These are phyloP conservation scores for Cloeon dipterum DNA, from an alignment of 2,888 invertebrate genomes.

Conservation along the genomic window DNA sequence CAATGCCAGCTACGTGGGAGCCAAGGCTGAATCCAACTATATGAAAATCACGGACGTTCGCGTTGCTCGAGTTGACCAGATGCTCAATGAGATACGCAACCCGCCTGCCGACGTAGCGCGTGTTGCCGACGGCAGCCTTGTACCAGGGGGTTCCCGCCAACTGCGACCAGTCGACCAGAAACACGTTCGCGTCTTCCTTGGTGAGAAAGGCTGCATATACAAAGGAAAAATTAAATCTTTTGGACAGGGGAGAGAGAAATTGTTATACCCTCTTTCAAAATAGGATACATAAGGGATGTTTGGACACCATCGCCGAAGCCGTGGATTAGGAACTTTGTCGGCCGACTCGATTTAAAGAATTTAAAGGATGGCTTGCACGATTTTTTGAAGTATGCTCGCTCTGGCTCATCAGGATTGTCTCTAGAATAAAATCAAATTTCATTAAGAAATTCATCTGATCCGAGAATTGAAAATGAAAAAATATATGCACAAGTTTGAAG, in stretches of 20 bases:
- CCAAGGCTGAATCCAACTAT: constrained; percentile 9
- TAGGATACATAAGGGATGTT: constrained; percentile 12
- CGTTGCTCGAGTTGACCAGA: constrained; percentile 5
- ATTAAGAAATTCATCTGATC: neutral
- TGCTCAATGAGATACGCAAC: constrained; percentile 6
- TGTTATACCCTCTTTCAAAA: constrained; percentile 12
- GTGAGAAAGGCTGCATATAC: constrained; percentile 6
- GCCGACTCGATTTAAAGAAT: constrained; percentile 10
- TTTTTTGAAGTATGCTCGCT: constrained; percentile 10
- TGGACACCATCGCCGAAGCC: constrained; percentile 13
- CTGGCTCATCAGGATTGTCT: constrained; percentile 10
- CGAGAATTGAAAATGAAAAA: neutral
- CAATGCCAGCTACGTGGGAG: constrained; percentile 7
- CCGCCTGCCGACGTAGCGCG: constrained; percentile 5
- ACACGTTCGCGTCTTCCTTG: constrained; percentile 7
- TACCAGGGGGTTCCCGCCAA: constrained; percentile 8
- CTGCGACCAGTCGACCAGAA: constrained; percentile 7
- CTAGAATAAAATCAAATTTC: constrained; percentile 6
- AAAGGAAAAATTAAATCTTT: neutral
- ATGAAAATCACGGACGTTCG: constrained; percentile 6
- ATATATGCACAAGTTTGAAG: neutral
- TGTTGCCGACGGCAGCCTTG: constrained; percentile 7
- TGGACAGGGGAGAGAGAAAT: too few relatives aligned
- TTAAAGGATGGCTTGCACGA: constrained; percentile 11
- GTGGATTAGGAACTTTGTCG: constrained; percentile 13